Conservation (phyloP, 2,113 vertebrate species). For the Lipotes vexillifer region DNA sequence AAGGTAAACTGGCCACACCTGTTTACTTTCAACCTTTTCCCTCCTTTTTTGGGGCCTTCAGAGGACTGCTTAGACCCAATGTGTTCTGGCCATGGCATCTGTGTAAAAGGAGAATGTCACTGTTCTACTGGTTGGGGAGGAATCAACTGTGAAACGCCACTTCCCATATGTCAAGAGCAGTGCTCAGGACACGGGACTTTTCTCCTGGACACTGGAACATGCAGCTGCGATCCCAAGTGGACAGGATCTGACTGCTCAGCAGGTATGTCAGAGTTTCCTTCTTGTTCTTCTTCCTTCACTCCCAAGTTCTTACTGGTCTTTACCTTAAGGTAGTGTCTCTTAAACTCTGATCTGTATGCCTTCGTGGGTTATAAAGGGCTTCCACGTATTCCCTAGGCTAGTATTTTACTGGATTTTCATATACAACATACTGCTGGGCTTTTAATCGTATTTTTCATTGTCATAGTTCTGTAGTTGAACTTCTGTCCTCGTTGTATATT, state of each 20-base stretch:
- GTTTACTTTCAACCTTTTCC: neutral
- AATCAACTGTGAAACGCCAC: constrained; percentile 88
- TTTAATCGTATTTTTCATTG: neutral
- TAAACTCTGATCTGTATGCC: neutral
- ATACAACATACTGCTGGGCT: neutral
- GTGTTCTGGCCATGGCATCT: constrained; percentile 92
- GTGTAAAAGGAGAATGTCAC: constrained; percentile 93
- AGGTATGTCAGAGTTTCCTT: constrained; percentile 76
- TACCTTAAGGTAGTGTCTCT: neutral
- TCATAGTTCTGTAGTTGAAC: neutral
- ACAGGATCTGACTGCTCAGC: constrained; percentile 94
- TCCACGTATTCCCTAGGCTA: neutral
- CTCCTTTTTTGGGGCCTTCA: constrained; percentile 69
- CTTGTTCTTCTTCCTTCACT: neutral
- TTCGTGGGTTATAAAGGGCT: neutral
- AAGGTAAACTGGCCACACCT: neutral
- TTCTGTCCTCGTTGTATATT: neutral
- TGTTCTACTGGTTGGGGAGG: constrained; percentile 94
- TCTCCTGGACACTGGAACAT: constrained; percentile 88
- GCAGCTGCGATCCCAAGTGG: constrained; percentile 94
- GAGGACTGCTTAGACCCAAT: constrained; percentile 95
- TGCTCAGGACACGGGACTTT: constrained; percentile 94
- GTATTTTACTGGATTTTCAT: neutral
- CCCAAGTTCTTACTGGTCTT: neutral
- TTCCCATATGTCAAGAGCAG: constrained; percentile 94